A percentile compares a stretch with the other conserved stretches of the same genome.
Evolutionary conservation across 1,140 invertebrate genomes (phyloP).

Genomic region (Pseudachorutes palmiensis): DNA sequence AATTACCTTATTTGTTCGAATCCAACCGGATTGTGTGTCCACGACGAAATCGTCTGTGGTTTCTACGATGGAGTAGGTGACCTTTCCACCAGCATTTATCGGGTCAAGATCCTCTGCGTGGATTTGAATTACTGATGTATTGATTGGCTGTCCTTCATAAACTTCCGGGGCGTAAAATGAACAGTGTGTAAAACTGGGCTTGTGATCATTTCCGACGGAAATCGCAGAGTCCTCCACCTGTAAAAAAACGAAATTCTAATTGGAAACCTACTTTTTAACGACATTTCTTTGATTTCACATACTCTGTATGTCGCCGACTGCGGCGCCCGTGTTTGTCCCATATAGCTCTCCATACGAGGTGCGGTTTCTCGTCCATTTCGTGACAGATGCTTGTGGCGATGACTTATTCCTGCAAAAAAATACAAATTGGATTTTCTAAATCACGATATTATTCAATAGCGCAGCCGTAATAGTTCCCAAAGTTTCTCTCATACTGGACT

Average conservation of each 20-base stretch:
- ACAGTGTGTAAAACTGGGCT: slow-evolving; percentile 65
- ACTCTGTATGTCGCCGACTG: neutral
- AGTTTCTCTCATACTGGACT: too few relatives aligned
- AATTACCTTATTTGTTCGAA: slow-evolving; percentile 59
- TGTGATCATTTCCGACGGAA: slow-evolving; percentile 46
- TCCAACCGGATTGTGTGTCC: slow-evolving; percentile 61
- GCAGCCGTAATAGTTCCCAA: too few relatives aligned
- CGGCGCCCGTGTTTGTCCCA: neutral
- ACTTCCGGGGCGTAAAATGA: slow-evolving; percentile 57
- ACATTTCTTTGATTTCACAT: too few relatives aligned
- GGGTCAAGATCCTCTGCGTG: slow-evolving; percentile 55
- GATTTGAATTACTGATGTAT: slow-evolving; percentile 55
- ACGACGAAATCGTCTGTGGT: slow-evolving; percentile 69
- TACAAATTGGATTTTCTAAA: too few relatives aligned
- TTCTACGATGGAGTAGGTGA: slow-evolving; percentile 69
- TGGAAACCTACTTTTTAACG: neutral
- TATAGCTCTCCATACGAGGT: slow-evolving; percentile 1
- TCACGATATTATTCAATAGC: too few relatives aligned
- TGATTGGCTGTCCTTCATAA: slow-evolving; percentile 56
- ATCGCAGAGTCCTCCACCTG: neutral
- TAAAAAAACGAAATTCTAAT: neutral
- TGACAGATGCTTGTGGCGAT: neutral
- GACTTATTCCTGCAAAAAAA: too few relatives aligned
- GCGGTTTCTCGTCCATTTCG: neutral
- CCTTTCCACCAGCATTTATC: slow-evolving; percentile 62